phyloP scores from a whole-genome alignment of 2,888 invertebrate genomes.

The Scaptomyza parva region DNA sequence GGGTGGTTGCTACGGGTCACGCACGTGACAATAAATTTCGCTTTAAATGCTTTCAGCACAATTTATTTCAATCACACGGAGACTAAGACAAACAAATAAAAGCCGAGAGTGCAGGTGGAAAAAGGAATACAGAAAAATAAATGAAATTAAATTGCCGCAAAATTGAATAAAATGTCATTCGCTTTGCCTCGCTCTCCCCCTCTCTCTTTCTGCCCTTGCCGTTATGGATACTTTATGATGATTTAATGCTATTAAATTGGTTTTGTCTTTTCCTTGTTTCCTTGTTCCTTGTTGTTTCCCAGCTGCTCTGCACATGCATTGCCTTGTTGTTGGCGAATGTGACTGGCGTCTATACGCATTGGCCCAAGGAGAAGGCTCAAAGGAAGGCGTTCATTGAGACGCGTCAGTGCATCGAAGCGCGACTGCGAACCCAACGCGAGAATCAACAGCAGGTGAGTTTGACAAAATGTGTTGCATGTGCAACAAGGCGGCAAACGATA shows the following conservation, averaged over 20 bases:
- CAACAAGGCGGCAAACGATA: conserved; percentile 7
- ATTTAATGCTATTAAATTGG: conserved; percentile 30
- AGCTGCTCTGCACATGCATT: conserved; percentile 85
- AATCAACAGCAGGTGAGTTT: conserved; percentile 96
- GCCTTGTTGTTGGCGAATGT: conserved; percentile 92
- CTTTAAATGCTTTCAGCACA: conserved; percentile 22
- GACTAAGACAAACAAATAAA: background rate
- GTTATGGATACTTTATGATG: conserved; percentile 31
- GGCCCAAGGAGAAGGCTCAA: conserved; percentile 95
- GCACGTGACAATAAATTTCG: conserved; percentile 51
- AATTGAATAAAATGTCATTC: conserved; percentile 69
- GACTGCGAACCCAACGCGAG: conserved; percentile 95
- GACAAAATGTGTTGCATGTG: conserved; percentile 5
- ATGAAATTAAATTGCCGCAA: conserved; percentile 76
- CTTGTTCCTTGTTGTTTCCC: too few relatives aligned
- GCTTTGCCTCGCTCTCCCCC: conserved; percentile 33
- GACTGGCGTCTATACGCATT: conserved; percentile 95
- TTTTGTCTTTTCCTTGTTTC: too few relatives aligned
- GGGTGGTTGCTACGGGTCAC: background rate
- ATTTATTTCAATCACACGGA: conserved; percentile 11
- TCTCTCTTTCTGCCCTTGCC: background rate
- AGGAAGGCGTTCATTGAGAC: conserved; percentile 97
- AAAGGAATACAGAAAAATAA: conserved; percentile 49
- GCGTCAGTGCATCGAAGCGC: conserved; percentile 95
- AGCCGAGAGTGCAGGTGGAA: conserved; percentile 22